Conservation (phyloP, 2,797 vertebrate species). For the Gallinago nigripennis region DNA sequence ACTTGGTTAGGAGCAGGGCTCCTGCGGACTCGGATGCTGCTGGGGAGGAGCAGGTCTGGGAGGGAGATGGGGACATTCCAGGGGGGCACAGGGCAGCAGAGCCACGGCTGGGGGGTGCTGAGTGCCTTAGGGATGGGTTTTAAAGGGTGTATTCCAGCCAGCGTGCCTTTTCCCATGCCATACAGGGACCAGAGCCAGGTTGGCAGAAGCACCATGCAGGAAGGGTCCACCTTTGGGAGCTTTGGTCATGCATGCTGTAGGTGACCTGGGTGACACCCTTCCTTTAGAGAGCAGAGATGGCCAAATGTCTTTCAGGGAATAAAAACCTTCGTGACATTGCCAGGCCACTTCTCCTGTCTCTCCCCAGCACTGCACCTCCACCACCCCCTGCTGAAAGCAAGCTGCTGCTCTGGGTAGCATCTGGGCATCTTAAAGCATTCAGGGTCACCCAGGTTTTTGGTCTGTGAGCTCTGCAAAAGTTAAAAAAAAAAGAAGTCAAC, state of each 20-base stretch:
- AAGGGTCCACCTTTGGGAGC: not conserved
- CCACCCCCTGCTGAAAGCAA: not conserved
- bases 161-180: not conserved
- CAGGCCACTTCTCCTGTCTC: not conserved
- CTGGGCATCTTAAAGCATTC: not conserved
- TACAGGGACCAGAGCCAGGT: fast-evolving
- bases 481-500: not conserved
- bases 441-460: not conserved
- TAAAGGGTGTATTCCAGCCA: not conserved
- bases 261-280: not conserved
- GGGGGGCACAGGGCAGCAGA: fast-evolving
- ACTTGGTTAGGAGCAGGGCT: fast-evolving
- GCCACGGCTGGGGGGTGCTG: too few species aligned
- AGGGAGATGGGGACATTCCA: not conserved
- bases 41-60: not conserved
- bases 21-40: not conserved
- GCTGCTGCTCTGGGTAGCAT: not conserved
- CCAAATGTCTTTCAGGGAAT: not conserved
- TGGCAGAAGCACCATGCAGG: not conserved
- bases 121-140: not conserved
- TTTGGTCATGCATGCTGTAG: fast-evolving
- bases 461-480: not conserved
- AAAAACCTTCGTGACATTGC: fast-evolving
- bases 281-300: not conserved
- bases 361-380: fast-evolving